Base-by-base conservation (phyloP, 2,888 invertebrate genomes). In the Cryptus viduatorius region DNA sequence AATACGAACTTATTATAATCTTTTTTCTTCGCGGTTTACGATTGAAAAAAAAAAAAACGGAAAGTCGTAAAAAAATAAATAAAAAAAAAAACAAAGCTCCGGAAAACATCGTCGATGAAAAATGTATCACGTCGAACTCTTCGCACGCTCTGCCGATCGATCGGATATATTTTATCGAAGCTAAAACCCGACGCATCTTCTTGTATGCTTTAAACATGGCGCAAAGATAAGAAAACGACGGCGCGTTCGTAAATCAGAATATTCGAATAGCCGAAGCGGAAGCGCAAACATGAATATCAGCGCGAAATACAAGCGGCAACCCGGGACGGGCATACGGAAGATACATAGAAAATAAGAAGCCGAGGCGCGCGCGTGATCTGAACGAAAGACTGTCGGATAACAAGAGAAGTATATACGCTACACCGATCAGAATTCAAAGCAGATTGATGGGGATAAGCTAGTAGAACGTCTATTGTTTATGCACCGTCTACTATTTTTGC, bases 371-470 rank as follows among this genome's bases (percentile, higher is more conserved):
- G 59, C 80, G 75, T 79, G 78, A 79, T 24, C 73, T 78, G 78
- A 56, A 68, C 56, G 53, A 69, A 64, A 56, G 42, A 56, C 56
- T 64, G 46, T 65, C 37, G 48, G 48, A 53, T 50, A 79, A 85
- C 80, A 61, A 64, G 56, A 71, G 69, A 24, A 68, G 31, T 46
- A 46, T 69, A 53, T 46, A 80, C 46, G 64, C 79, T 16, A 24
- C 59, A 44, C 56, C 56, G 65, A 59, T 83, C 69, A 31, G 81
- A 83, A 83, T 79, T 83, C 78, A 83, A 83, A 81, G 76, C 29
- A 82, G 82, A 79, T 83, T 82, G 83, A 84, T 83, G 81, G 67
- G 37, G 73, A 81, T 76, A 79, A 86, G 68, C 76, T 48, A 69
- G 42, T 76, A 68, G 53, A 72, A 72, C 71, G 65, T 79, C 65